These are phyloP conservation scores for Syngnathoides biaculeatus DNA, from an alignment of 2,113 vertebrate species.

Conservation along the genomic window DNA sequence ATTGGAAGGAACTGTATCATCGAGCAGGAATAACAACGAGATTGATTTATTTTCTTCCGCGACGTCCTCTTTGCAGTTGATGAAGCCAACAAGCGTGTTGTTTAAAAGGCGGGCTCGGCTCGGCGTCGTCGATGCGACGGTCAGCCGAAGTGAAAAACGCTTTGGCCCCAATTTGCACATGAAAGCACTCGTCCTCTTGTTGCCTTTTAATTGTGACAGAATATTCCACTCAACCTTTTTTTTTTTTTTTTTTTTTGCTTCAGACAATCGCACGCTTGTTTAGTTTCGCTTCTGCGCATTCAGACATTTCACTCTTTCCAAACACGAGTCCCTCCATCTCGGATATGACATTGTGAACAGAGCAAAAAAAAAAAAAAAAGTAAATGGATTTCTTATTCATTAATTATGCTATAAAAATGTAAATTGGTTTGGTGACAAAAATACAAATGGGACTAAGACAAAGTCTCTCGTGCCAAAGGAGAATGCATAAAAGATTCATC, in stretches of 20 bases:
- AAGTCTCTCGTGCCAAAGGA: constrained; percentile 70
- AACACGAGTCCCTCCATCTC: constrained; percentile 35
- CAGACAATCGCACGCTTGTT: constrained; percentile 37
- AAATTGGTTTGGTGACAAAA: constrained; percentile 74
- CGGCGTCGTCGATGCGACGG: constrained; percentile 60
- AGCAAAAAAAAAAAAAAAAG: constrained; percentile 73
- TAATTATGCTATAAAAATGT: constrained; percentile 82
- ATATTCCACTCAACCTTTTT: constrained; percentile 23
- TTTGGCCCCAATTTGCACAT: constrained; percentile 67
- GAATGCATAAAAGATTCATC: constrained; percentile 73
- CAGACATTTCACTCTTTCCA: constrained; percentile 40
- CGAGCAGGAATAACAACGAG: constrained; percentile 34
- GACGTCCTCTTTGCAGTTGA: constrained; percentile 42
- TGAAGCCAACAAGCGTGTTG: constrained; percentile 43
- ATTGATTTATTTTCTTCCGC: constrained; percentile 57
- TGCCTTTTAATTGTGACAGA: constrained; percentile 43
- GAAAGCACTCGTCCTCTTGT: constrained; percentile 43
- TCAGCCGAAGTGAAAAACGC: constrained; percentile 45
- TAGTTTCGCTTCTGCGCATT: constrained; percentile 25
- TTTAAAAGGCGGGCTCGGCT: constrained; percentile 64
- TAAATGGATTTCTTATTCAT: constrained; percentile 74
- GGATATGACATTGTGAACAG: constrained; percentile 47
- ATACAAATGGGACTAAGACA: constrained; percentile 76
- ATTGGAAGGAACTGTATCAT: constrained; percentile 49
- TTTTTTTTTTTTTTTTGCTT: too few species aligned